Base-by-base conservation (phyloP, 1,140 invertebrate species). In the Drosophila varians region DNA sequence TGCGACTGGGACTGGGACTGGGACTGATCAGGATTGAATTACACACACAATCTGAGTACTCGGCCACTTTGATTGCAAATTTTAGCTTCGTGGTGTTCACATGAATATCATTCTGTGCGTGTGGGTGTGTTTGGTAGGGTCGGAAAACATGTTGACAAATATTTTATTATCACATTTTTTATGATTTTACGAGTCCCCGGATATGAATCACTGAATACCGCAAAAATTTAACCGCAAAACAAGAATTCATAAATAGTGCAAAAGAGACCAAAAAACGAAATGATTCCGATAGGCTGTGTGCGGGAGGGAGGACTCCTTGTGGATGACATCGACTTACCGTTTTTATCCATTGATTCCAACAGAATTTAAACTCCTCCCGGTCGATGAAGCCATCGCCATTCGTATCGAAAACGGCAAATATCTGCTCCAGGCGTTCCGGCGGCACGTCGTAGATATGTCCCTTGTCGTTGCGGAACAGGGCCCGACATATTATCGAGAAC, bases 331-430 rank as follows among this genome's bases (percentile, higher is more conserved):
- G 23, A 34, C 93, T 92, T 87, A 95, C 94, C 74, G 94, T 94
- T 94, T 96, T 96, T 64, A 96, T 96, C 96, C 96, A 96, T 78
- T 94, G 94, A 91, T 96, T 96, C 96, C 96, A 96, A 78, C 95
- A 96, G 87, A 94, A 94, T 31, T 92, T 92, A 90, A 98, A 97
- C 91, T 98, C 97, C 74, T 96, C 95, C 52, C 93, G 94, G 88
- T 96, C 96, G 34, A 98, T 95, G 77, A 93, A 94, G 2, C 95
- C 96, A 92, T 98, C 96, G 60, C 80, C 91, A 72, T 97, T 95
- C 52, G 92, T 93, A 91, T 97, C 96, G 78, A 97, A 97, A 28
- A 96, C 94, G 46, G 93, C 92, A 91, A 96, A 96, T 70, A 96
- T 94, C 58, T 97, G 95, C 21, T 93, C 92, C n/a, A 96, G 92